phyloP scores from a whole-genome alignment of 1,140 invertebrate species.

The Lepidostoma basale region DNA sequence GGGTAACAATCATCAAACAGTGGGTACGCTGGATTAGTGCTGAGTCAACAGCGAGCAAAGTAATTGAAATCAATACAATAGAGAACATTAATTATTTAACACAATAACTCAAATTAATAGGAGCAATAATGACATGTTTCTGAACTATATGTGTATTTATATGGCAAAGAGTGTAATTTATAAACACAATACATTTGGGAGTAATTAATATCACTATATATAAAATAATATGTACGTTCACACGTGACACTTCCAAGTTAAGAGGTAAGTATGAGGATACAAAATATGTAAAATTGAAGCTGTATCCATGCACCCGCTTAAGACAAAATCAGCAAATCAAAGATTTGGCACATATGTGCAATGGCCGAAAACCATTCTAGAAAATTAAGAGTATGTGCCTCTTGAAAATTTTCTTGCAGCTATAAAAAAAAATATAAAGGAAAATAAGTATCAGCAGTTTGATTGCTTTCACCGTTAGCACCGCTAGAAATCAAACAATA shows the following conservation, averaged over 20 bases:
- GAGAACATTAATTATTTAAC: neutral
- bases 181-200: slow-evolving; percentile 4
- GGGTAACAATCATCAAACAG: neutral
- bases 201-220: neutral
- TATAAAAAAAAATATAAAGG: no score
- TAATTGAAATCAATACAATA: neutral
- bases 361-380: no score
- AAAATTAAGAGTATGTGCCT: no score
- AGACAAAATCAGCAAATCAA: no score
- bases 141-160: slow-evolving; percentile 11
- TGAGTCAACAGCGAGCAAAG: neutral
- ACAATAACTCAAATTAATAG: neutral
- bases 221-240: neutral
- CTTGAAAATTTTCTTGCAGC: no score
- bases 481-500: no score
- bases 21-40: neutral
- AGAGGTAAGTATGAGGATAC: no score
- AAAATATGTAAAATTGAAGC: no score
- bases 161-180: neutral
- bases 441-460: no score
- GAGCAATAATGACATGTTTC: neutral
- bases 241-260: neutral
- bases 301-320: no score
- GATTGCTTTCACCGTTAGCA: no score
- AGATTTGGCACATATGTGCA: no score